Percentiles rank a stretch among this genome's conserved stretches.
These are phyloP conservation scores for Pseudomugil gertrudae DNA, from an alignment of 2,797 vertebrate species.

Conservation along the genomic window DNA sequence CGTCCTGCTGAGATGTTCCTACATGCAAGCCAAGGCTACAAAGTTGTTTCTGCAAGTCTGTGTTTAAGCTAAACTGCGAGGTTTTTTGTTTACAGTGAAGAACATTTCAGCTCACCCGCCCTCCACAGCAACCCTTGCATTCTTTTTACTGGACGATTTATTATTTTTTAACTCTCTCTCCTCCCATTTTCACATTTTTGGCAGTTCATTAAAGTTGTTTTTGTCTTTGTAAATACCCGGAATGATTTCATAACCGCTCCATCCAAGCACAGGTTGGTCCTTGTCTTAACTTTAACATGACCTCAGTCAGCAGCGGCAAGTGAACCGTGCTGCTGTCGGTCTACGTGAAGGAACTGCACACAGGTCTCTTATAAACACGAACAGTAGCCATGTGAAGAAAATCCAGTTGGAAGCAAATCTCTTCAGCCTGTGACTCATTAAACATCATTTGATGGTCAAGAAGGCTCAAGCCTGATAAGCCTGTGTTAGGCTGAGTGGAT, in stretches of 20 bases:
- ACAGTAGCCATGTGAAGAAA: conserved; percentile 35
- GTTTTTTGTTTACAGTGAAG: conserved; percentile 7
- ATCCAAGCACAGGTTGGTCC: not conserved
- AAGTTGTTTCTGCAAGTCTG: conserved; percentile 16
- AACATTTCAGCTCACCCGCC: conserved; percentile 11
- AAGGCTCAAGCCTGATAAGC: conserved; percentile 26
- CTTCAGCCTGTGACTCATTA: conserved; percentile 41
- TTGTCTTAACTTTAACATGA: conserved; percentile 22
- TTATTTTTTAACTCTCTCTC: conserved; percentile 15
- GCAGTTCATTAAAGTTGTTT: conserved; percentile 20
- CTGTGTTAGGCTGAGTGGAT: conserved; percentile 21
- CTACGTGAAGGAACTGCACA: conserved; percentile 34
- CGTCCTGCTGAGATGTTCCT: conserved; percentile 6
- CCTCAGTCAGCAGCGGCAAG: not conserved
- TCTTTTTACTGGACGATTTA: conserved; percentile 22
- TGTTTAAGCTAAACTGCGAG: conserved; percentile 17
- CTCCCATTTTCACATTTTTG: conserved; percentile 1
- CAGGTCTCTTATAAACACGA: conserved; percentile 13
- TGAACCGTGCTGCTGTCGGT: conserved; percentile 7
- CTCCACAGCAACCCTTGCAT: conserved; percentile 28
- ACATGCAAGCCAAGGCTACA: not conserved
- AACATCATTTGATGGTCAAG: conserved; percentile 47
- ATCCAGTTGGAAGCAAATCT: conserved; percentile 39
- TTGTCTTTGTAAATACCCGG: conserved; percentile 14
- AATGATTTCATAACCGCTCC: conserved; percentile 10